Percentiles rank a stretch among this genome's conserved stretches.
Conservation (phyloP, 37 sponge, comb jelly and placozoan species). For the Ianthella basta region DNA sequence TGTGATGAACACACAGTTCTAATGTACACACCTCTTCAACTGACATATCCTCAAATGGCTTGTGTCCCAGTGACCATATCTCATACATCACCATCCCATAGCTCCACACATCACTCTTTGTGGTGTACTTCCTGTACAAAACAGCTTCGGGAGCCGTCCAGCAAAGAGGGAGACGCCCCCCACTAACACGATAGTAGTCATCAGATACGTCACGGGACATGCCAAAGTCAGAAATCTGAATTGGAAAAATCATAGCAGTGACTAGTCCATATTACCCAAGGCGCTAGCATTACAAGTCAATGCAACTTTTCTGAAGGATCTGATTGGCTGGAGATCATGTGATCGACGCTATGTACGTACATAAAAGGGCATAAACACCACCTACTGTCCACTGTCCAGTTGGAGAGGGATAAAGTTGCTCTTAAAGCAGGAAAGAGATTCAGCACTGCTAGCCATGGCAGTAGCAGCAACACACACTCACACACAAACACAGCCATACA, state of each 20-base stretch:
- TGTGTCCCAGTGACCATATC: constrained; percentile 42
- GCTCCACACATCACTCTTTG: constrained; percentile 38
- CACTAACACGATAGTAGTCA: constrained; percentile 9
- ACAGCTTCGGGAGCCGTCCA: constrained; percentile 46
- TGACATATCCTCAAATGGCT: constrained; percentile 5
- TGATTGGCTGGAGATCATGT: too few species aligned
- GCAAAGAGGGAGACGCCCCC: constrained; percentile 25
- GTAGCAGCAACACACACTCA: not conserved
- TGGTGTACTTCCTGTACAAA: constrained; percentile 25
- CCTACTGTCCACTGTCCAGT: too few species aligned
- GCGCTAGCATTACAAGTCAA: too few species aligned
- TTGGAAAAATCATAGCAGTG: not conserved
- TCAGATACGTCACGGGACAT: not conserved
- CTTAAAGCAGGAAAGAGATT: too few species aligned
- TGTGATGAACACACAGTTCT: not conserved
- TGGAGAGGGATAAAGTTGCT: too few species aligned
- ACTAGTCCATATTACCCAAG: too few species aligned
- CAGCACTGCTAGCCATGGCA: not conserved
- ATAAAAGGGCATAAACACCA: not conserved
- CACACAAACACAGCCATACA: not conserved
- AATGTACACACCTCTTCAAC: not conserved
- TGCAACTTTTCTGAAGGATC: too few species aligned
- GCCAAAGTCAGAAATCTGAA: constrained; percentile 29
- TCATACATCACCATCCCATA: constrained; percentile 36
- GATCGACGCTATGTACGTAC: not conserved